Base-by-base conservation (phyloP, 2,797 vertebrate genomes). In the Myripristis murdjan region DNA sequence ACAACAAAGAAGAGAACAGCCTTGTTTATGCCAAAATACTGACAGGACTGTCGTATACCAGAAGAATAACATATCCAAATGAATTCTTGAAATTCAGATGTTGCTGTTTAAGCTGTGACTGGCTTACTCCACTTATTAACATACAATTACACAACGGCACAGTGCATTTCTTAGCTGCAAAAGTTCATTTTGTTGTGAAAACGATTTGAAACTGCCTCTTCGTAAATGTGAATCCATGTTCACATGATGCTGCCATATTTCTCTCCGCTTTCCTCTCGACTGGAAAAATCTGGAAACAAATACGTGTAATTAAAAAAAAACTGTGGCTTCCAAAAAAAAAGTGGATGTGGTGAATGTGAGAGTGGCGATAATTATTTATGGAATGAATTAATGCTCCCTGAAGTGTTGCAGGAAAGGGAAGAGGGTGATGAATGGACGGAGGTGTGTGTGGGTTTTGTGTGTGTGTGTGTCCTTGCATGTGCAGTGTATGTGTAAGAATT, bases 401-500 rank as follows among this genome's bases (percentile, higher is more conserved):
- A 43, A 23, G 23, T 23, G 48, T 16, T 18, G 39, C 9, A 15
- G 8, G 41, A 33, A 22, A 12, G 37, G 23, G 46, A 44, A 12
- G 28, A 56, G 57, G 51, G 59, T 33, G 35, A 75, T 64, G 39
- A 24, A 48, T 49, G 51, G 22, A 26, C 24, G 48, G 23, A 51
- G 8, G 48, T 43, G 35, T 67, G 53, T 33, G 53, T 28, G 10
- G 5, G 22, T 16, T 54, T 10, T 53, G 22, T 28, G 9, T 28
- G 51, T 33, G 43, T 73, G 46, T 39, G 41, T 53, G 58, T 56
- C 58, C 64, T 63, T 46, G 64, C 52, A 26, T 62, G 67, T 70
- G 74, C 69, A 46, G 55, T 51, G 61, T 62, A 4, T 49, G 80
- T 87, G 86, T 87, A 37, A 86, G 64, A 85, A 28, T 65, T 91